Evolutionary conservation across 2,797 vertebrate genomes (phyloP).

Genomic region (Melanotaenia maccullochi): DNA sequence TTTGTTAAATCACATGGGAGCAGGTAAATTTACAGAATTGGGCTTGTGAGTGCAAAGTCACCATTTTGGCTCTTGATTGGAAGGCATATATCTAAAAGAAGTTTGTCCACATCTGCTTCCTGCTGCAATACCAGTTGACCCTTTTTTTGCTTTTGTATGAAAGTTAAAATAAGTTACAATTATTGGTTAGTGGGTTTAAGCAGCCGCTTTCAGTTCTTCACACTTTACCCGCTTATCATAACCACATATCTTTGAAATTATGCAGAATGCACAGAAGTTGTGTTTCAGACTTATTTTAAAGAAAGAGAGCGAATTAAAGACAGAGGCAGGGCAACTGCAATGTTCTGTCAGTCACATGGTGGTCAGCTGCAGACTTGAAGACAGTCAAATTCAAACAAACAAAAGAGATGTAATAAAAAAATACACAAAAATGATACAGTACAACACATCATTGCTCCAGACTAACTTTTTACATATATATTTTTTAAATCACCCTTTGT

Average conservation of each 20-base stretch:
- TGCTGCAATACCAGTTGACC: constrained; percentile 35
- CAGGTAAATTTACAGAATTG: neutral
- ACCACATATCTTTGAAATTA: neutral
- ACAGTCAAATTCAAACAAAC: neutral
- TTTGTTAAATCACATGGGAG: neutral
- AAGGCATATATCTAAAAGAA: constrained; percentile 36
- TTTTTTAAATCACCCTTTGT: neutral
- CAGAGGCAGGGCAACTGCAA: constrained; percentile 16
- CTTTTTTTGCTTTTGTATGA: constrained; percentile 5
- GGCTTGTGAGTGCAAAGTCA: constrained; percentile 10
- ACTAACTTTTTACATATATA: too few relatives aligned
- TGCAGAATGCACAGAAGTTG: neutral
- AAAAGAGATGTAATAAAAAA: too few relatives aligned
- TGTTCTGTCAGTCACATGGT: constrained; percentile 27
- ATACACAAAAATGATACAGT: too few relatives aligned
- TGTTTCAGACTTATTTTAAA: constrained; percentile 10
- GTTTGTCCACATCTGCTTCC: constrained; percentile 74
- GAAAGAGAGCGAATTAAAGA: neutral
- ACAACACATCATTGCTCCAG: too few relatives aligned
- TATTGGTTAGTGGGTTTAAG: neutral
- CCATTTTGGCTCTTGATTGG: constrained; percentile 7
- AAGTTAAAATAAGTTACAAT: constrained; percentile 11
- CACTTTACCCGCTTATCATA: neutral
- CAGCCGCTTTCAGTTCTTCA: neutral
- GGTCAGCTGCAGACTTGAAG: constrained; percentile 30